Percentiles rank a stretch among this genome's conserved stretches.
Evolutionary conservation across 2,113 vertebrate species (phyloP).

Genomic region (Indicator indicator): DNA sequence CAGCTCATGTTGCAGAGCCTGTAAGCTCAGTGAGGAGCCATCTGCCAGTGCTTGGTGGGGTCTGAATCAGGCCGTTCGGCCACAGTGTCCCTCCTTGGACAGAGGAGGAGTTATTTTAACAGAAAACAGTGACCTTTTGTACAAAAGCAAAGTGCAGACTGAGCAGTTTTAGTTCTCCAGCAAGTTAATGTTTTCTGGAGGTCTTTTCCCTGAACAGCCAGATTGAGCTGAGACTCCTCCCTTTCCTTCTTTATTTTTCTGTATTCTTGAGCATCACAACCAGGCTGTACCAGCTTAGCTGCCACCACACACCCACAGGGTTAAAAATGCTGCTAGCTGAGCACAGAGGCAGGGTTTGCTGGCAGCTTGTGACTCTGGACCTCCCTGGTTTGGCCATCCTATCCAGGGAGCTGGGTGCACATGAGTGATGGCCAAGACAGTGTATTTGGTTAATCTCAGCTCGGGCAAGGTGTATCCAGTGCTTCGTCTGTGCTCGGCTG

Average conservation of each 20-base stretch:
- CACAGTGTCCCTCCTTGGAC: neutral
- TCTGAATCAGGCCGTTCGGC: neutral
- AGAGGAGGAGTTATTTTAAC: neutral
- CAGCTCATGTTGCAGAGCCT: neutral
- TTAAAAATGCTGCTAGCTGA: neutral
- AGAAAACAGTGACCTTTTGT: constrained; percentile 40
- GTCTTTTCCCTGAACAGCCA: neutral
- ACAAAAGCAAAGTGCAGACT: constrained; percentile 29
- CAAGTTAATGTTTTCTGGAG: neutral
- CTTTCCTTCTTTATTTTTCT: neutral
- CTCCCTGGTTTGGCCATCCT: neutral
- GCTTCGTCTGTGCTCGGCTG: neutral
- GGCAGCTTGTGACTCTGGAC: neutral
- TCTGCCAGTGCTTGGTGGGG: rapidly evolving
- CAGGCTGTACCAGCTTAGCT: neutral
- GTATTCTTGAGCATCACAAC: neutral
- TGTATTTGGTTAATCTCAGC: neutral
- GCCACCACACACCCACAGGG: rapidly evolving
- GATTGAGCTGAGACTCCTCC: neutral
- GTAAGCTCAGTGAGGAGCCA: neutral
- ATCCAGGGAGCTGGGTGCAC: neutral
- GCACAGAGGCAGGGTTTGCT: neutral
- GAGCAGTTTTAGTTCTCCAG: constrained; percentile 18
- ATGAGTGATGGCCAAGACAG: neutral
- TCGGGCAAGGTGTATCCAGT: neutral